Conservation (phyloP, 2,888 invertebrate genomes). For the Agrilus mali region DNA sequence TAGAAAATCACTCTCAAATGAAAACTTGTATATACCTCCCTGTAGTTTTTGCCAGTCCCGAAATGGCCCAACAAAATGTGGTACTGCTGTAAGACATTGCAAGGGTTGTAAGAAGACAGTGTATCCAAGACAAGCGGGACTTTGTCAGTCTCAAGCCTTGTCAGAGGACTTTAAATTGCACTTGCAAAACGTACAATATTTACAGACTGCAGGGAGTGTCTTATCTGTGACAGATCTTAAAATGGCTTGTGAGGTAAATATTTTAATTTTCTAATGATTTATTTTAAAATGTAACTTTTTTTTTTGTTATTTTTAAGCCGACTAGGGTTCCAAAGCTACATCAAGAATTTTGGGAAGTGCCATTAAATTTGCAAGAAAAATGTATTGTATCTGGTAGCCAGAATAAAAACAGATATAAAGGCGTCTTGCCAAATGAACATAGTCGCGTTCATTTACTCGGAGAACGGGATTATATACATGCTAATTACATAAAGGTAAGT, state of each 20-base stretch:
- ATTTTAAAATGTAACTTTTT: background rate
- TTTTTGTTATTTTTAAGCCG: conserved; percentile 33
- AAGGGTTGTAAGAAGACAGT: conserved; percentile 26
- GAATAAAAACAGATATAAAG: conserved; percentile 78
- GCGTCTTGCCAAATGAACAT: conserved; percentile 80
- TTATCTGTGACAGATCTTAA: conserved; percentile 47
- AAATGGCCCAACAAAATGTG: conserved; percentile 22
- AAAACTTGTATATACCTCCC: conserved; percentile 40
- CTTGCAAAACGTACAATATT: conserved; percentile 57
- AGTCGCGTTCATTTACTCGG: conserved; percentile 64
- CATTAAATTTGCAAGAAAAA: conserved; percentile 82
- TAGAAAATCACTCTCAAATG: conserved; percentile 47
- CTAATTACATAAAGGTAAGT: conserved; percentile 78
- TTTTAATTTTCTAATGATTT: background rate
- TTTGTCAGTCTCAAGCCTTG: conserved; percentile 50
- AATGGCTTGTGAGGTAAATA: conserved; percentile 30
- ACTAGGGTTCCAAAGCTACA: conserved; percentile 54
- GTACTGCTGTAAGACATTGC: conserved; percentile 19
- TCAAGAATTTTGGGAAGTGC: conserved; percentile 91
- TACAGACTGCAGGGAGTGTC: conserved; percentile 57
- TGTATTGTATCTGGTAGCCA: conserved; percentile 81
- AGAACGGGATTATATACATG: conserved; percentile 77
- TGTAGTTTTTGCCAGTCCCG: conserved; percentile 35
- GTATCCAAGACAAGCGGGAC: conserved; percentile 33
- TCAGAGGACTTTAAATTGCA: conserved; percentile 61